These are phyloP conservation scores for Meandrusa payeni DNA, from an alignment of 2,888 invertebrate genomes.

Conservation along the genomic window DNA sequence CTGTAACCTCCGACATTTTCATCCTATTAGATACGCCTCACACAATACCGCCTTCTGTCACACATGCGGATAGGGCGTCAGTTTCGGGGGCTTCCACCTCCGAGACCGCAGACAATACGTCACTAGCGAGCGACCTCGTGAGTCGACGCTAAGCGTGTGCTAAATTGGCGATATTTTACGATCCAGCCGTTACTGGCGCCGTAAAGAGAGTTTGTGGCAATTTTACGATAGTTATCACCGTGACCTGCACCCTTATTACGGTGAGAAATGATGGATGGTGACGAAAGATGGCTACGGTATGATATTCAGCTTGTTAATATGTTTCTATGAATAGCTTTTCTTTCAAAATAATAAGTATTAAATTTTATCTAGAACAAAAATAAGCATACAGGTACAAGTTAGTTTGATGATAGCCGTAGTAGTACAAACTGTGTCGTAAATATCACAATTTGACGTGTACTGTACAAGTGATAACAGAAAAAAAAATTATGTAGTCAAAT, in stretches of 20 bases:
- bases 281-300: slow-evolving; percentile 30
- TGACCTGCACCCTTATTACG: slow-evolving; percentile 65
- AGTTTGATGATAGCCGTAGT: no score
- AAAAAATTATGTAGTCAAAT: no score
- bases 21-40: slow-evolving; percentile 3
- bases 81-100: slow-evolving; percentile 6
- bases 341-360: no score
- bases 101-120: slow-evolving; percentile 32
- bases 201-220: slow-evolving; percentile 58
- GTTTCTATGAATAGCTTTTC: no score
- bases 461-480: no score
- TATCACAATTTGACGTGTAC: no score
- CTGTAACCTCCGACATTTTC: slow-evolving; percentile 1
- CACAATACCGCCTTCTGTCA: neutral
- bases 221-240: slow-evolving; percentile 64
- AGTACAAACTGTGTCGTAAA: no score
- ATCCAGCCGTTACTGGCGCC: slow-evolving; percentile 58
- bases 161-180: slow-evolving; percentile 77
- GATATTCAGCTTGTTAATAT: slow-evolving; percentile 8
- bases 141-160: slow-evolving; percentile 59
- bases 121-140: slow-evolving; percentile 33
- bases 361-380: no score
- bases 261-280: slow-evolving; percentile 37
- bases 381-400: no score
- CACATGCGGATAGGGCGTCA: slow-evolving; percentile 5